These are phyloP conservation scores for Gymnopithys bicolor DNA, from an alignment of 2,797 vertebrate genomes.

Conservation along the genomic window DNA sequence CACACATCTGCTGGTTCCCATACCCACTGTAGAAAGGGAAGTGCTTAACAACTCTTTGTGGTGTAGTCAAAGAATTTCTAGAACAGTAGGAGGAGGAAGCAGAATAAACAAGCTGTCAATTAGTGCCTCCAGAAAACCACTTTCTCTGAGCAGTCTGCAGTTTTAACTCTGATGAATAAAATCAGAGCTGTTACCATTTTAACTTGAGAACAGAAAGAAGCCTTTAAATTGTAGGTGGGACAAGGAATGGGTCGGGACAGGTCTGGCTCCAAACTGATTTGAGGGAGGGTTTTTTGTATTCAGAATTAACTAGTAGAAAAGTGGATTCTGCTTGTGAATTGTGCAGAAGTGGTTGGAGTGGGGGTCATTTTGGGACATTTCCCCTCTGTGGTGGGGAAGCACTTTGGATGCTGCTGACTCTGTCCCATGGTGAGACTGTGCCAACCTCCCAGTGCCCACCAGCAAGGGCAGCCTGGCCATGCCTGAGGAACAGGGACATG, in stretches of 20 bases:
- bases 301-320: not conserved
- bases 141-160: not conserved
- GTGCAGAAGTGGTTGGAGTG: not conserved
- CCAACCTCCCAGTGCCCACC: rapidly evolving
- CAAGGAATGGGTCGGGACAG: not conserved
- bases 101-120: not conserved
- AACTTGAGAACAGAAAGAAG: not conserved
- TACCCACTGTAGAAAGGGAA: not conserved
- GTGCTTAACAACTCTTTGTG: not conserved
- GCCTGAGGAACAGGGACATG: not conserved
- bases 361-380: not conserved
- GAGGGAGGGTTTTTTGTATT: not conserved
- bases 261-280: not conserved
- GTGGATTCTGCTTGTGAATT: not conserved
- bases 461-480: not conserved
- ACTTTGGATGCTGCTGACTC: not conserved
- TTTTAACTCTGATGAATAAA: slow-evolving; percentile 6
- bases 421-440: not conserved
- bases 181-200: not conserved
- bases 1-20: not conserved
- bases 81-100: not conserved
- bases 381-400: not conserved
- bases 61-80: not conserved
- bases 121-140: not conserved
- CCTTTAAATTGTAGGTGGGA: rapidly evolving